These are phyloP conservation scores for Agrochola circellaris DNA, from an alignment of 2,888 invertebrate species.

Conservation along the genomic window DNA sequence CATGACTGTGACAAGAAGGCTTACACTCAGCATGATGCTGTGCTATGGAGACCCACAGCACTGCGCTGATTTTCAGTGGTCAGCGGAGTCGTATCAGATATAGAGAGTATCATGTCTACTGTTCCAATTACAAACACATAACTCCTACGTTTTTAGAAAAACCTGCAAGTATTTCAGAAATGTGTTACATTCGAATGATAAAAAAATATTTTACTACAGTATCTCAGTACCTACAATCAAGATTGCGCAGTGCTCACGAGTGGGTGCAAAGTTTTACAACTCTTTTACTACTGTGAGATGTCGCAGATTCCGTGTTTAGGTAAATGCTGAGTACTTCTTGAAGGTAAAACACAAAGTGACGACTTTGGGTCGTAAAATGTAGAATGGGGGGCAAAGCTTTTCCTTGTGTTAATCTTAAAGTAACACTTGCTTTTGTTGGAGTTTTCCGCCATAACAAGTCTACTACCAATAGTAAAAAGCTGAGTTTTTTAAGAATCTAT, in stretches of 20 bases:
- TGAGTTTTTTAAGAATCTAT: too few species aligned
- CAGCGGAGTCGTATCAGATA: too few species aligned
- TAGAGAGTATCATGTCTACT: not conserved
- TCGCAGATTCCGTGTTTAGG: constrained; percentile 30
- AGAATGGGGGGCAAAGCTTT: not conserved
- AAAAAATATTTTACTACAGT: constrained; percentile 7
- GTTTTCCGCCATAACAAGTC: not conserved
- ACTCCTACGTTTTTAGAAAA: not conserved
- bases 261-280: constrained; percentile 57
- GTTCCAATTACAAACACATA: not conserved
- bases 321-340: constrained; percentile 29
- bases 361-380: constrained; percentile 30
- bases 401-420: not conserved
- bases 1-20: too few species aligned
- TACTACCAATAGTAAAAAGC: not conserved
- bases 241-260: constrained; percentile 19
- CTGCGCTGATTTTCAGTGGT: too few species aligned
- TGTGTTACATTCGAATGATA: constrained; percentile 5
- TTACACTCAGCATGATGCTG: too few species aligned
- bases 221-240: constrained; percentile 32
- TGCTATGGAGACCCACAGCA: too few species aligned
- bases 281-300: constrained; percentile 48
- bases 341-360: constrained; percentile 10
- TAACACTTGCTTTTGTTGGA: not conserved
- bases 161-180: not conserved